Evolutionary conservation across 2,888 invertebrate species (phyloP), one percentile per base, ranked within the genome.

Genomic region (Stenodera caucasica): DNA sequence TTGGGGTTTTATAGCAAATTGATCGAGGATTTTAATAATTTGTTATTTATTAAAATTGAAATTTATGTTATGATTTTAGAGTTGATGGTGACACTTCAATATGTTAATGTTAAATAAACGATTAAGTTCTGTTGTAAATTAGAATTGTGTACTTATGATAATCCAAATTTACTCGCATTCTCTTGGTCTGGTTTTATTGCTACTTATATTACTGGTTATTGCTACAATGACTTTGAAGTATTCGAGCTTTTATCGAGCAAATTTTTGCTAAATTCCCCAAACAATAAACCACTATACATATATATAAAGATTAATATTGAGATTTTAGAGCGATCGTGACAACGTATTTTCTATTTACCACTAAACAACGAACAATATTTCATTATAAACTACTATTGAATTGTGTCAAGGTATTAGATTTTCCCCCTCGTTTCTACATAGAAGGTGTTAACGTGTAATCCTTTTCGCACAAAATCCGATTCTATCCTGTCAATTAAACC

Each of bases 181-280:
- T 23, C 45, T 45, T 45, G 45, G 45, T 45, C 23, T 45, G 5
- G 23, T 45, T 45, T 45, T 45, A 45, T 45, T 23, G 45, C 45
- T 45, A 45, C 45, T 45, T 45, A 45, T 45, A 45, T 45, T 45
- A 45, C 45, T 45, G 12, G 21, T 23, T 45, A 45, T 45, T 45
- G 23, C 45, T 23, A 12, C n/a, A 45, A 23, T 45, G 45, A 45
- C 45, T 45, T 45, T 45, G 12, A 23, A 23, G 23, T 45, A 45
- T 45, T 45, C 23, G 45, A n/a, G 23, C 21, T 45, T 45, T 45
- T 21, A 23, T 45, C 9, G 14, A 37, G 6, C 26, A 26, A 26
- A 26, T 26, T 26, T 26, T 26, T 26, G 26, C 26, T 4, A 26
- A 26, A 26, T 26, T 26, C 3, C 26, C 26, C 5, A 2, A 26